phyloP scores from a whole-genome alignment of 2,113 vertebrate species.

The Brachyistius frenatus region DNA sequence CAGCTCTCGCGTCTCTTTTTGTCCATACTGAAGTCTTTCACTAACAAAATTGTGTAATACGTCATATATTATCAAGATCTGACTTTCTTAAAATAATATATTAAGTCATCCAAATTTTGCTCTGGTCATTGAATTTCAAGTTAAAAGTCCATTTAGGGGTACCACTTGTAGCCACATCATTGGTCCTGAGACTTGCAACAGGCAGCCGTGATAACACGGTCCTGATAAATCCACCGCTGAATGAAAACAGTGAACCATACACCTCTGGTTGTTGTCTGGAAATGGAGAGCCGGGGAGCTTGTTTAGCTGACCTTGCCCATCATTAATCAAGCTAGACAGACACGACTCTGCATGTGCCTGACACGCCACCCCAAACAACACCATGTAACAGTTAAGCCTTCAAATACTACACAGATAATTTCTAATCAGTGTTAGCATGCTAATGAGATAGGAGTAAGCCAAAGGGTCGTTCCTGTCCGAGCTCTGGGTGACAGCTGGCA shows the following conservation, averaged over 20 bases:
- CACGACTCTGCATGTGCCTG: slow-evolving; percentile 47
- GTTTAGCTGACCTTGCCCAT: slow-evolving; percentile 74
- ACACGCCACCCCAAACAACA: slow-evolving; percentile 57
- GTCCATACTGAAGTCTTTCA: neutral
- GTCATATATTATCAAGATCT: slow-evolving; percentile 21
- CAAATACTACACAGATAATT: slow-evolving; percentile 53
- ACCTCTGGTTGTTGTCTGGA: slow-evolving; percentile 72
- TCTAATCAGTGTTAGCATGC: slow-evolving; percentile 65
- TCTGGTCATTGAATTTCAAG: slow-evolving; percentile 24
- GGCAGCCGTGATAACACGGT: slow-evolving; percentile 60
- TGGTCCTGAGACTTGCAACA: slow-evolving; percentile 31
- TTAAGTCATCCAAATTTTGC: slow-evolving; percentile 27
- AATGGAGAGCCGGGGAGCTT: slow-evolving; percentile 55
- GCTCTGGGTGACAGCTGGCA: slow-evolving; percentile 4
- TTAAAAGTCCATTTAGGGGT: slow-evolving; percentile 45
- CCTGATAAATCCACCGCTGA: slow-evolving; percentile 72
- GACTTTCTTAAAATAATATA: slow-evolving; percentile 12
- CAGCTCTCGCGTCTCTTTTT: neutral
- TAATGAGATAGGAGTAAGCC: slow-evolving; percentile 56
- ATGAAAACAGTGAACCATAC: slow-evolving; percentile 77
- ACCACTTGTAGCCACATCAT: slow-evolving; percentile 15
- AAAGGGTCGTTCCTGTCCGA: slow-evolving; percentile 40
- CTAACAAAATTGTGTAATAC: neutral
- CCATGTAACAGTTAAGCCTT: slow-evolving; percentile 43
- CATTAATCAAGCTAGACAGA: slow-evolving; percentile 68